Base-by-base conservation (phyloP, 2,888 invertebrate genomes). In the Morpho helenor region DNA sequence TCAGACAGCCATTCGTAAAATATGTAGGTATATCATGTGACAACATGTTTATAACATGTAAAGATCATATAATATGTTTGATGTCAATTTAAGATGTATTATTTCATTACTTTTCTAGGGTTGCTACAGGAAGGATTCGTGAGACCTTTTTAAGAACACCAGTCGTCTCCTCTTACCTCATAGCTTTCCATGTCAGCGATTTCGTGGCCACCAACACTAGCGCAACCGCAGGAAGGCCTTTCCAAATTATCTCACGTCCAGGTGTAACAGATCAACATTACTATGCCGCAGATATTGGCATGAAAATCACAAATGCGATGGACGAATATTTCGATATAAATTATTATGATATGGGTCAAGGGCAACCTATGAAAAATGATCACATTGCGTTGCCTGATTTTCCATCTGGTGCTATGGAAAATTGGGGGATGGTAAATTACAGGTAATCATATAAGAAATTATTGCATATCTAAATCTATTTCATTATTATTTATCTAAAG, bases 181-280 rank as follows among this genome's bases (percentile, higher is more conserved):
- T 97, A 8, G 97, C 97, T 0, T 95, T 97, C 79, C 93, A 96
- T 51, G 94, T 98, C 3, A 96, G 96, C 62, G 95, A 96, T 69
- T 94, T 95, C 8, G 80, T 85, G 8, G 79, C 77, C 44, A 85
- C 86, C 1, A 71, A 64, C 31, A 8, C 42, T n/a, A 78, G 81
- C 2, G 72, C 76, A 40, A 74, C 76, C 0, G 43, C 52, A 2
- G 68, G 65, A 2, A 85, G 75, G 59, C 88, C 87, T 0, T 82
- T 89, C 64, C 75, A 75, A 56, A 86, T 90, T 54, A 76, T 89
- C 41, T 84, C 89, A 4, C 84, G 89, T n/a, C 80, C 72, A 68
- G 87, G 88, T 5, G 82, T 76, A 0, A 59, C 41, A 0, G 45
- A 71, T 47, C 90, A 91, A 49, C 92, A 92, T 8, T 63, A 65